Conservation (phyloP, 2,888 invertebrate species). For the Dicyrtomina minuta region DNA sequence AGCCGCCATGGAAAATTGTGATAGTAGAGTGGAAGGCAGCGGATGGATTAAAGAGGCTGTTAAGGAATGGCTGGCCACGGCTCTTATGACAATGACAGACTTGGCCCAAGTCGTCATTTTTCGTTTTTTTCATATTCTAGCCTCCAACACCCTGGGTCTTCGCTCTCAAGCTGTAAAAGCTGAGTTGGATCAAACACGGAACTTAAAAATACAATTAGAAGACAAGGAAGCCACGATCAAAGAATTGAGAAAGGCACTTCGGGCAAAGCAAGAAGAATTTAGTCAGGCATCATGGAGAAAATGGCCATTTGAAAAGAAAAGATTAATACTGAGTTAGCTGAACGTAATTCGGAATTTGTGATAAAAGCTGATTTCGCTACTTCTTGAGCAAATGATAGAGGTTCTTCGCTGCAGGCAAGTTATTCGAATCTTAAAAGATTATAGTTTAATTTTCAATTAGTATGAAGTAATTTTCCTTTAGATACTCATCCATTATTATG, state of each 20-base stretch:
- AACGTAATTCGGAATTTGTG: constrained; percentile 38
- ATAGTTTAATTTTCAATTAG: too few relatives aligned
- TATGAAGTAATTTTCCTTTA: background rate
- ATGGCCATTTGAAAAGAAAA: constrained; percentile 49
- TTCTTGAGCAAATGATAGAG: constrained; percentile 33
- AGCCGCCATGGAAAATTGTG: constrained; percentile 67
- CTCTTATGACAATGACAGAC: constrained; percentile 53
- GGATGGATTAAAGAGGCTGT: constrained; percentile 51
- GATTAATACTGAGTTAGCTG: constrained; percentile 39
- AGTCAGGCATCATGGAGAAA: constrained; percentile 72
- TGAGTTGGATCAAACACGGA: constrained; percentile 90
- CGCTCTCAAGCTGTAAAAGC: constrained; percentile 86
- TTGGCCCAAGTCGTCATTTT: constrained; percentile 50
- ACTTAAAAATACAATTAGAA: constrained; percentile 80
- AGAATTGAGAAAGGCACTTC: constrained; percentile 79
- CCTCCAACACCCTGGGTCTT: constrained; percentile 69
- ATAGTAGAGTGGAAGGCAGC: constrained; percentile 58
- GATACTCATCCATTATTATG: background rate
- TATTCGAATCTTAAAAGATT: too few relatives aligned
- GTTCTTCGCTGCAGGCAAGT: constrained; percentile 1
- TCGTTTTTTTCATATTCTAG: constrained; percentile 56
- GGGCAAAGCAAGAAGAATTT: constrained; percentile 87
- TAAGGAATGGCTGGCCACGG: constrained; percentile 51
- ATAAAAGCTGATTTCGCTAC: constrained; percentile 49
- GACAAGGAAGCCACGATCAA: constrained; percentile 90